Conservation (phyloP, 2,113 vertebrate species). For the Thomomys bottae region DNA sequence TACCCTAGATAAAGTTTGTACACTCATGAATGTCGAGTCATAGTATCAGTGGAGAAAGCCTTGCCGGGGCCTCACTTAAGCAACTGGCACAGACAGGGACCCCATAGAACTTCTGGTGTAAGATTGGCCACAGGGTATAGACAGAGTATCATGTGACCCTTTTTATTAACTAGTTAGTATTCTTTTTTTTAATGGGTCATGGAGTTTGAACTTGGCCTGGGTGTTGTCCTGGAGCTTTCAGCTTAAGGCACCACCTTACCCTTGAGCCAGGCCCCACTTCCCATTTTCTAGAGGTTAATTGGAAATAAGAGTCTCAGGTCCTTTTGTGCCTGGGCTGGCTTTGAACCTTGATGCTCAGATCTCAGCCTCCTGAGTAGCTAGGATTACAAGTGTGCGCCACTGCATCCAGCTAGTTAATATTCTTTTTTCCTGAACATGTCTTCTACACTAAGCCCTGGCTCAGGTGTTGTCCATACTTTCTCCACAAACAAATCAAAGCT, state of each 20-base stretch:
- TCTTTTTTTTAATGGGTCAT: too few relatives aligned
- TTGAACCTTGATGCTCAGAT: too few relatives aligned
- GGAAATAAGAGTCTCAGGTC: too few relatives aligned
- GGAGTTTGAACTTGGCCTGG: too few relatives aligned
- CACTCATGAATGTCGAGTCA: slow-evolving; percentile 80
- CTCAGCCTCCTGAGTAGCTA: too few relatives aligned
- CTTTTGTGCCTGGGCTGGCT: too few relatives aligned
- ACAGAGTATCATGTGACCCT: background rate
- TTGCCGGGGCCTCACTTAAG: slow-evolving; percentile 80
- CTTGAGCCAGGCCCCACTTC: too few relatives aligned
- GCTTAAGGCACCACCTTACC: too few relatives aligned
- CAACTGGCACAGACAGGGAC: background rate
- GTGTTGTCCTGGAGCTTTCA: too few relatives aligned
- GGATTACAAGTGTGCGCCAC: too few relatives aligned
- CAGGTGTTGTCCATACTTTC: background rate
- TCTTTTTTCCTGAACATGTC: background rate
- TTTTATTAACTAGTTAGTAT: background rate
- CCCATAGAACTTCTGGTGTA: background rate
- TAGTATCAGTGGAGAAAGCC: slow-evolving; percentile 67
- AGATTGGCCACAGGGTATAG: background rate
- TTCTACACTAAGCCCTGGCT: background rate
- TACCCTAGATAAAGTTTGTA: slow-evolving; percentile 83
- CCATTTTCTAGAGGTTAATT: too few relatives aligned
- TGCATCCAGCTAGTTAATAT: too few relatives aligned
- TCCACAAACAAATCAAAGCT: background rate